Evolutionary conservation across 2,888 invertebrate genomes (phyloP).

Genomic region (Harpalus rubripes): DNA sequence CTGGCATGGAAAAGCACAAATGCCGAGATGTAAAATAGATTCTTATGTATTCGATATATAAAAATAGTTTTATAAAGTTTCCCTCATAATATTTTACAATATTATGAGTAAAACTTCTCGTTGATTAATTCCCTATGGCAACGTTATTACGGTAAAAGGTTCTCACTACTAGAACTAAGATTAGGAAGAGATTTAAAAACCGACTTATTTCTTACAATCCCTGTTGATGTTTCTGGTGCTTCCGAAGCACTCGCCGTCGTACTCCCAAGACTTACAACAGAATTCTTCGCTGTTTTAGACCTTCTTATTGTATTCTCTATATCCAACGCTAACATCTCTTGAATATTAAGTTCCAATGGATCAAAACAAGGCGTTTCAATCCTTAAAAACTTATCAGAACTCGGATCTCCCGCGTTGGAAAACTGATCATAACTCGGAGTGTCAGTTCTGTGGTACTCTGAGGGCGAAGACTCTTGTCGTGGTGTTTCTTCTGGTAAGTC

Average conservation of each 20-base stretch:
- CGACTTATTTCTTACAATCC: constrained; percentile 73
- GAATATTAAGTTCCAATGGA: constrained; percentile 77
- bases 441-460: constrained; percentile 60
- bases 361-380: constrained; percentile 75
- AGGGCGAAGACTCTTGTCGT: constrained; percentile 1
- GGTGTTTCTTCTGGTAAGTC: constrained; percentile 43
- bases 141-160: constrained; percentile 78
- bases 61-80: constrained; percentile 63
- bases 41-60: constrained; percentile 65
- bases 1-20: constrained; percentile 63
- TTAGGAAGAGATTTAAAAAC: constrained; percentile 85
- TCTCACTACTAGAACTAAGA: constrained; percentile 85
- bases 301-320: constrained; percentile 75
- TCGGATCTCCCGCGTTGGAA: constrained; percentile 70
- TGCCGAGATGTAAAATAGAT: constrained; percentile 65
- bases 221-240: constrained; percentile 48
- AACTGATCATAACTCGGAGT: constrained; percentile 65
- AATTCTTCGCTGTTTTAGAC: constrained; percentile 65
- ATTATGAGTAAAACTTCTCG: background rate
- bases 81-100: background rate
- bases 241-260: constrained; percentile 57
- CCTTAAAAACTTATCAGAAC: constrained; percentile 66
- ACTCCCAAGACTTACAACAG: constrained; percentile 65
- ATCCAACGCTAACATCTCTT: constrained; percentile 79
- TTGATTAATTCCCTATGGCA: constrained; percentile 67